Base-by-base conservation (phyloP, 2,888 invertebrate genomes). In the Chrysotoxum bicinctum region DNA sequence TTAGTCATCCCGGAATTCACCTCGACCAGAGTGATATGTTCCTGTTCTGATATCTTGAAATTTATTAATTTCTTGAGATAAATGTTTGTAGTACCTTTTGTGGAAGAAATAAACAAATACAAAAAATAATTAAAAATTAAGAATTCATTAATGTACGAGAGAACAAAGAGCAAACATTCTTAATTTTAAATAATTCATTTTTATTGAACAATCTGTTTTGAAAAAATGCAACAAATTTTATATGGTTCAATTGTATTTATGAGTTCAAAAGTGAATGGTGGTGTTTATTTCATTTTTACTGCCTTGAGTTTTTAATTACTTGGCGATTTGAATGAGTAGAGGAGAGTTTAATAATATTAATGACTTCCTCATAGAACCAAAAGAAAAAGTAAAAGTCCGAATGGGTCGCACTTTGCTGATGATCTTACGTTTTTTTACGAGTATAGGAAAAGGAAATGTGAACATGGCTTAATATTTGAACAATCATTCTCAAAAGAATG, bases 1-100 rank as follows among this genome's bases (percentile, higher is more conserved):
- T 64, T 32, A 56, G 48, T 75, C 75, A 75, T 37, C 10, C 45
- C 43, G 52, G 64, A 66, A 74, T 74, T 21, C 52, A 66, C 16
- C 10, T 43, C 5, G 45, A 32, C 14, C 19, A 23, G 7, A 30
- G 7, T 10, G n/a, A 54, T 37, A 60, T 23, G 48, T 23, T 48
- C 21, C 10, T 26, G 2, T 32, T 54, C 5, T 14, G n/a, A 19
- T 45, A 16, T 35, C 9, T 21, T 64, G 6, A 40, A 23, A 14
- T 37, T 54, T 9, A 14, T 50, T 3, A 19, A 32, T 9, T 2
- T 30, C 9, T 9, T n/a, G 12, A 35, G 35, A 50, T 23, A n/a
- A 40, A 26, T n/a, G 8, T 12, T 35, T n/a, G n/a, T n/a, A 1
- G 26, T 16, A 37, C 14, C 14, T 19, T 45, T 58, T 16, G 37